Evolutionary conservation across 2,113 vertebrate species (phyloP), one percentile per base, ranked within the genome.

Genomic region (Heptranchias perlo): DNA sequence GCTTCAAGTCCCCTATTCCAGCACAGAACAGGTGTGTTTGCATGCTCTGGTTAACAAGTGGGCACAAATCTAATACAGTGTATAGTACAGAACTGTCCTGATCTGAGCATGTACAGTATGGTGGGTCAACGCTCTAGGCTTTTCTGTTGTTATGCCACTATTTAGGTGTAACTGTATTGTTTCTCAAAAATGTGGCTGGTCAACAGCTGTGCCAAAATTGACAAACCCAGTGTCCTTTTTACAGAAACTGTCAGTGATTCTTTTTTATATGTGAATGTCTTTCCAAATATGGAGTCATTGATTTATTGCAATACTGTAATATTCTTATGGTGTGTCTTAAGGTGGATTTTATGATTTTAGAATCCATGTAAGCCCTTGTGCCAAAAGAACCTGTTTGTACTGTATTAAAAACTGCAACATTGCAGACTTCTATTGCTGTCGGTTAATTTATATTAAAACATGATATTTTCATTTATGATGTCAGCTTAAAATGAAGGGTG

Each of bases 201-300:
- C 94, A 52, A 95, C 65, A 95, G 65, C 65, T 52, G 94, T 95
- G 94, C 94, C 94, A 73, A 67, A 64, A 95, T 69, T 95, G 94
- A 95, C 65, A 35, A 93, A 95, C 94, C 94, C 94, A 95, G 94
- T 95, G 65, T 73, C 65, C 94, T 95, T 95, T 95, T 95, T 95
- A 95, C 94, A 95, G 65, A 95, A 95, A 95, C 28, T 95, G 94
- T 95, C 64, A 95, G 94, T 95, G 65, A 95, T 95, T 95, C 94
- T 95, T 95, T 94, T 95, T 95, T 95, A 95, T 95, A 95, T 95
- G 94, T 95, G 62, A 95, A 95, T 95, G 94, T 95, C 94, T 95
- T 95, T 95, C 94, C 94, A 73, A 95, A 95, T 95, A 95, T 95
- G 94, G 65, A 95, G 94, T 95, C 94, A 95, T 73, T 73, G 65